Conservation (phyloP, 2,113 vertebrate genomes). For the Onychorhynchus coronatus region DNA sequence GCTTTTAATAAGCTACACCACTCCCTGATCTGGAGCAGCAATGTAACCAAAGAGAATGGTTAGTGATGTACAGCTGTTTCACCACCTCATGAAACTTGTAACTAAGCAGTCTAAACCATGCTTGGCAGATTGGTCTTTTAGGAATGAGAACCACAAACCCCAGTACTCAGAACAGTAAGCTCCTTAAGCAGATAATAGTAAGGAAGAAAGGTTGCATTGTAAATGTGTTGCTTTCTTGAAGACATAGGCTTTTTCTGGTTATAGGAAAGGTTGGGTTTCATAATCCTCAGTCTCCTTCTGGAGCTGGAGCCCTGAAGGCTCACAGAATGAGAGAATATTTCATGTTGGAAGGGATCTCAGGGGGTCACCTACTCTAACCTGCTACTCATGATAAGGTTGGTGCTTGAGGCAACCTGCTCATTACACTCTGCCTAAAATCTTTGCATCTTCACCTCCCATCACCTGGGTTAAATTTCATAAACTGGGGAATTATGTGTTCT, state of each 20-base stretch:
- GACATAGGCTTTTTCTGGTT: background rate
- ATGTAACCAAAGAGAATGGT: background rate
- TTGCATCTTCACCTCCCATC: background rate
- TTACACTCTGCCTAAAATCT: background rate
- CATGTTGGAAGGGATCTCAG: background rate
- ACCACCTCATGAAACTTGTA: background rate
- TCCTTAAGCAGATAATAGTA: background rate
- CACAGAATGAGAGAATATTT: background rate
- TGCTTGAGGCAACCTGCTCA: background rate
- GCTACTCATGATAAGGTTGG: rapidly evolving
- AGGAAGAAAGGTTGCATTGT: background rate
- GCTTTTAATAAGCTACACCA: background rate
- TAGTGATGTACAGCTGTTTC: background rate
- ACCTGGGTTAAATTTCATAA: background rate
- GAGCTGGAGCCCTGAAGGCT: background rate
- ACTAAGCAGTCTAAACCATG: background rate
- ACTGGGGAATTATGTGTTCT: background rate
- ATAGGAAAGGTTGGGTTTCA: background rate
- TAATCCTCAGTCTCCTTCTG: background rate
- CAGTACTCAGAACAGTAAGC: background rate
- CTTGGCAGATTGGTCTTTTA: background rate
- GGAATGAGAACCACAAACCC: background rate
- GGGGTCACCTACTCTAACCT: background rate
- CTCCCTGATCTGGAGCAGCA: background rate
- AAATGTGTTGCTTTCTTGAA: background rate